These are phyloP conservation scores for Phymanthus crucifer DNA, from an alignment of 92 coral and sea anemone species.

Conservation along the genomic window DNA sequence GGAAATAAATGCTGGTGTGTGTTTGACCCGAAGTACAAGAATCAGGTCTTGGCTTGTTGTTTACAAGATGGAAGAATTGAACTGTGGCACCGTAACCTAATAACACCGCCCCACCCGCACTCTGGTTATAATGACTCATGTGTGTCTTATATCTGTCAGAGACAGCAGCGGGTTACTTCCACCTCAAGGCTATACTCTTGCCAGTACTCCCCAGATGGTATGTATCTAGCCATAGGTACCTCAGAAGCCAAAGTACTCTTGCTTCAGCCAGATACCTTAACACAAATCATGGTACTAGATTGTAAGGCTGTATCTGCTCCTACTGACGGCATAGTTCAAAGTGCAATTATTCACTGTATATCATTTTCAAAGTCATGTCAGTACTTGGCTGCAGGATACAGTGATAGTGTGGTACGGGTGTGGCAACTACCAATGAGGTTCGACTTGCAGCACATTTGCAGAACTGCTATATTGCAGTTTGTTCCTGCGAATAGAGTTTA, in stretches of 20 bases:
- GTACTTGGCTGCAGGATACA: slow-evolving; percentile 84
- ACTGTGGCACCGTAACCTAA: slow-evolving; percentile 54
- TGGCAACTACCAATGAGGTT: slow-evolving; percentile 78
- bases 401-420: slow-evolving; percentile 70
- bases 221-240: slow-evolving; percentile 69
- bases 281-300: slow-evolving; percentile 48
- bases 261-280: slow-evolving; percentile 45
- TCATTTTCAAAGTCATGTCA: slow-evolving; percentile 77
- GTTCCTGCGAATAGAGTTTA: slow-evolving; percentile 71
- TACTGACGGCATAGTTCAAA: slow-evolving; percentile 54
- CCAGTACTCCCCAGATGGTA: slow-evolving; percentile 77
- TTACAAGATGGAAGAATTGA: slow-evolving; percentile 86
- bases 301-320: slow-evolving; percentile 54
- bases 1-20: slow-evolving; percentile 90
- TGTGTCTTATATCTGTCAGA: slow-evolving; percentile 63
- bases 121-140: slow-evolving; percentile 28
- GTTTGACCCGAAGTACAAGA: slow-evolving; percentile 65
- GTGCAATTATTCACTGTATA: slow-evolving; percentile 73
- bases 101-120: slow-evolving; percentile 38
- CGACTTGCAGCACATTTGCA: slow-evolving; percentile 72
- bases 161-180: slow-evolving; percentile 66
- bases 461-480: slow-evolving; percentile 69
- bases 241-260: slow-evolving; percentile 74
- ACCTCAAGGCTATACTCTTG: slow-evolving; percentile 70
- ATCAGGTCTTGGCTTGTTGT: slow-evolving; percentile 75